Evolutionary conservation across 2,888 invertebrate species (phyloP), one percentile per base, ranked within the genome.

Genomic region (Folsomia manolachei): DNA sequence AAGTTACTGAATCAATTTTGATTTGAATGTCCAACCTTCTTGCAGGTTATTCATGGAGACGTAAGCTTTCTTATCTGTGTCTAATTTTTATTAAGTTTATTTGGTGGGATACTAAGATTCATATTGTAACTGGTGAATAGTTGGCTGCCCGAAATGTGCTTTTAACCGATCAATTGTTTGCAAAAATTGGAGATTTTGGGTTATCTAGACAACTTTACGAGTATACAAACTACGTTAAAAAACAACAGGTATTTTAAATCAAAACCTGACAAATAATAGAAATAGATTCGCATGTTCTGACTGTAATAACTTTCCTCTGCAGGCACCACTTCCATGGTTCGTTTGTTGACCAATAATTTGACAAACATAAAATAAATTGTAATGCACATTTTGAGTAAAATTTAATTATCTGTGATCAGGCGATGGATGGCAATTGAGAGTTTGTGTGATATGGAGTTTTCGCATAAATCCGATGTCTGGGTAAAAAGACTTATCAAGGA

Each of bases 151-250:
- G 69, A 39, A 69, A 69, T 27, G 62, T 69, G 4, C 27, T 69
- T 4, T 14, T 69, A 18, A 69, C 69, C 1, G 61, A 61, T n/a
- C 14, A 39, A 21, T 21, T 62, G 1, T 27, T 27, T 62, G 61
- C 62, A 9, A 69, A 69, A 62, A 69, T 69, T 23, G 69, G 62
- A 39, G 69, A 69, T 23, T 69, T 69, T 39, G 69, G 69, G 14
- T 39, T 69, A n/a, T 62, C 62, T 9, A 26, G 69, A 21, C 69
- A 69, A 27, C 62, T 69, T 27, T 69, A 69, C 39, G 62, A 69
- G n/a, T 62, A 69, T 26, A 19, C 61, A 39, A 69, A 61, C 21
- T 69, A 69, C 19, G 62, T 61, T 1, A 69, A 69, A 27, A 68
- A 68, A 19, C 63, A 63, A 63, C 63, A 63, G 24, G 62, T 62